Base-by-base conservation (phyloP, 2,113 vertebrate species). In the Leptobrachium ailaonicum region DNA sequence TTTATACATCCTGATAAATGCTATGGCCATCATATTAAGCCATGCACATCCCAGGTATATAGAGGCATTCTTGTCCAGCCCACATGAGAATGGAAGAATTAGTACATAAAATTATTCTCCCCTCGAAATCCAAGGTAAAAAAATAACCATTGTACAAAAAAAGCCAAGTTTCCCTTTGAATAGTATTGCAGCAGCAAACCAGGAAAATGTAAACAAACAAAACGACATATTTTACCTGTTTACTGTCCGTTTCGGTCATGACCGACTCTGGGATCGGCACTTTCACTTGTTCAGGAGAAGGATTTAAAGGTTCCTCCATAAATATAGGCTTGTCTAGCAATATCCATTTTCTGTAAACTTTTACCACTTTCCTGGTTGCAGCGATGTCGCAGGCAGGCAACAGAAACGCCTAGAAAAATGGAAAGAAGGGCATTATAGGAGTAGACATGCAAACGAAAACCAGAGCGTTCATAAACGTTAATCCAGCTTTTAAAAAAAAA, bases 281-380 rank as follows among this genome's bases (percentile, higher is more conserved):
- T 58, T 91, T 89, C 79, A 94, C 95, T 82, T 95, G 92, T 14
- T 75, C 78, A 44, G 79, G 86, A 1, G 90, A 86, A 40, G 87
- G 90, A 58, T 84, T 92, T 71, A 97, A 96, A 1, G 97, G 96
- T 83, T 99, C 97, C 10, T 92, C 92, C 98, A 99, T 99, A 79
- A 99, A 99, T 54, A 87, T 70, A 0, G 98, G 97, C 56, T 95
- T 98, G 12, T 98, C 96, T 83, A 94, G 95, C 71, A 99, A 82
- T 66, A 99, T 96, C 98, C 98, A 98, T 83, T 96, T 98, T 76
- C 94, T 95, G 80, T 99, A 99, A 0, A 99, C 97, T 85, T 96
- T 96, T 50, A 98, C 95, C 69, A 98, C 96, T 86, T 98, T 99
- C 76, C 95, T 93, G 58, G 93, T 96, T 20, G 96, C 90, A 0